Evolutionary conservation across 2,113 vertebrate species (phyloP).

Genomic region (Microcebus tavaratra): DNA sequence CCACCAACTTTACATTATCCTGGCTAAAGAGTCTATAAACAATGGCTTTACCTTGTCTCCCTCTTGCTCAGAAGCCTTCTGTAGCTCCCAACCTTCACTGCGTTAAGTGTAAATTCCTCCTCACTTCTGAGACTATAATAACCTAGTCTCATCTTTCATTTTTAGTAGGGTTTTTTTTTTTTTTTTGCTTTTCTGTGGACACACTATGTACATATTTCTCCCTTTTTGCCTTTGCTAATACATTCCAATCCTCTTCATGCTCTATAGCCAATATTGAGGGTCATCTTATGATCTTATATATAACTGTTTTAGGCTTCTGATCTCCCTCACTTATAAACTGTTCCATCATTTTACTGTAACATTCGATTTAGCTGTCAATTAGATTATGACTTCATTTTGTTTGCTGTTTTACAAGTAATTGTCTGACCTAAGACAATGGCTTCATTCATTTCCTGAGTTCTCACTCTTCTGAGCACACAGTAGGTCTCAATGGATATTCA

Average conservation of each 20-base stretch:
- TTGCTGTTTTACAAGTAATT: not conserved
- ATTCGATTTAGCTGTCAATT: not conserved
- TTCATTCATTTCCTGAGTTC: not conserved
- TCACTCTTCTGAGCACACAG: not conserved
- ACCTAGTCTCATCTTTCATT: not conserved
- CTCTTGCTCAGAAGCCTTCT: not conserved
- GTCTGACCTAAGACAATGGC: not conserved
- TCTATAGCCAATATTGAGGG: not conserved
- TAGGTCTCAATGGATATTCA: not conserved
- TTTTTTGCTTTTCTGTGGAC: not conserved
- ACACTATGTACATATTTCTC: not conserved
- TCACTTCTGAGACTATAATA: not conserved
- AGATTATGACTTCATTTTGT: not conserved
- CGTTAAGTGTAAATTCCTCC: not conserved
- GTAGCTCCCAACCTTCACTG: not conserved
- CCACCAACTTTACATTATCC: not conserved
- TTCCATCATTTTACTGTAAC: not conserved
- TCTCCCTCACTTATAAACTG: not conserved
- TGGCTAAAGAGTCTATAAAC: not conserved
- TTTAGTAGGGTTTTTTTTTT: not conserved
- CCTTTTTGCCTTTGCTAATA: not conserved
- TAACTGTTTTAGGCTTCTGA: not conserved
- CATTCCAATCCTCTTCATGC: not conserved
- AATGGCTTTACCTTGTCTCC: not conserved
- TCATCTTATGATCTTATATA: not conserved